Conservation (phyloP, 2,888 invertebrate species). For the Drosophila paramelanica region DNA sequence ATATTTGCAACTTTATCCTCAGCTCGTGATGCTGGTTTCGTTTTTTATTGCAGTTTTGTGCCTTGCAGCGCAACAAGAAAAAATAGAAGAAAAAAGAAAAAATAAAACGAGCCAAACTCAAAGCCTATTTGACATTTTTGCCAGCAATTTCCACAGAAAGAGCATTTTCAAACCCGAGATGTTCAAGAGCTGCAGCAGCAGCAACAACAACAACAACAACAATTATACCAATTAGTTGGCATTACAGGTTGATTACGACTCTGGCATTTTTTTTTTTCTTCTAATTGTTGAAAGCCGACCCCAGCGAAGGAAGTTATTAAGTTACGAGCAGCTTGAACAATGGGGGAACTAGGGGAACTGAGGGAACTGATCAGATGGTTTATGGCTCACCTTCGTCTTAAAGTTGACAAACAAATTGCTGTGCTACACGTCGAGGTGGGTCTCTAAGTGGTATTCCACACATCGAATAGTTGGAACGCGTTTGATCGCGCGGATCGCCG, state of each 20-base stretch:
- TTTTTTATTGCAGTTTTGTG: conserved; percentile 52
- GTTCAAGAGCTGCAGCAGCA: conserved; percentile 36
- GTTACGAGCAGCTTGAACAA: conserved; percentile 29
- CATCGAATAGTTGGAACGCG: conserved; percentile 39
- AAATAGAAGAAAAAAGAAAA: conserved; percentile 5
- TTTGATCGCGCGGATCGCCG: conserved; percentile 23
- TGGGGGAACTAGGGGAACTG: conserved; percentile 11
- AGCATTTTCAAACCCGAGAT: conserved; percentile 59
- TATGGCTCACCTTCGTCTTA: conserved; percentile 66
- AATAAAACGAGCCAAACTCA: conserved; percentile 32
- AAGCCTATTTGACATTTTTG: conserved; percentile 78
- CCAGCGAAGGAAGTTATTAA: conserved; percentile 66
- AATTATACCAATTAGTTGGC: conserved; percentile 80
- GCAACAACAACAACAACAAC: conserved; percentile 49
- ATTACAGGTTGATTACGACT: conserved; percentile 79
- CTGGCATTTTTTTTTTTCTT: conserved; percentile 19
- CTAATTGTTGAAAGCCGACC: conserved; percentile 29
- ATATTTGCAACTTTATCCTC: conserved; percentile 76
- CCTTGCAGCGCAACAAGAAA: conserved; percentile 29
- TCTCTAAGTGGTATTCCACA: conserved; percentile 60
- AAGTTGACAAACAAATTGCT: conserved; percentile 58
- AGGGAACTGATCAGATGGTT: conserved; percentile 13
- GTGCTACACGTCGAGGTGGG: conserved; percentile 52
- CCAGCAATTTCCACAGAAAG: conserved; percentile 71
- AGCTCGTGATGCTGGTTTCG: conserved; percentile 74